Evolutionary conservation across 2,888 invertebrate genomes (phyloP), one percentile per base, ranked within the genome.

Genomic region (Omphaloscelis lunosa): DNA sequence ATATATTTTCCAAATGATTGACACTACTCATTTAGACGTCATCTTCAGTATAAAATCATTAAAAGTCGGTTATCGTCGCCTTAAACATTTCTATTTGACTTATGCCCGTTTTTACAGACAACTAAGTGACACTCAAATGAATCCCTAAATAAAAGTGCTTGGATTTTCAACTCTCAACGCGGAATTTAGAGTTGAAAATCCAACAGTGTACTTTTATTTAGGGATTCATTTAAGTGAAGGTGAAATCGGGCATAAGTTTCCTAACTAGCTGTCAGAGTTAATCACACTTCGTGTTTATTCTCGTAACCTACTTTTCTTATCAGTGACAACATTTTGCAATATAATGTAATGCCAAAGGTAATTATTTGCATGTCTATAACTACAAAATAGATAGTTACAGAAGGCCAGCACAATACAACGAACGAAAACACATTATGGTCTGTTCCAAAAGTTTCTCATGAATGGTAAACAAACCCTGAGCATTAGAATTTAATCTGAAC

Each of bases 291-390:
- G 70, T 56, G 65, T 41, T 61, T 34, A 51, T 51, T 2, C 23
- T 51, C 51, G 0, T 79, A 48, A 59, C 84, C 80, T n/a, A 80
- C 3, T 70, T 84, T 8, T 45, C 7, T 79, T 80, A 80, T 80
- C 80, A 66, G 51, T 15, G 20, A 29, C 41, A 56, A 23, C 59
- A 6, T 59, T 65, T 29, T 23, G 51, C 45, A 34, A 27, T 61
- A 15, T 65, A 17, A 34, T 75, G 45, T 34, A 34, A 34, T 34
- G 34, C 9, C 8, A 48, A 39, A 66, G 77, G 66, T 82, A 34
- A 82, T 66, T 61, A 77, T 67, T 77, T 67, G 17, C 77, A 83
- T 77, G 48, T 20, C 11, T 20, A 23, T 29, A 17, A 8, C 1
- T 1, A 59, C 34, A 59, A 20, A 17, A 15, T 48, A 68, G 23